These are phyloP conservation scores for Epinephelus coioides DNA, from an alignment of 2,797 vertebrate genomes.

Conservation along the genomic window DNA sequence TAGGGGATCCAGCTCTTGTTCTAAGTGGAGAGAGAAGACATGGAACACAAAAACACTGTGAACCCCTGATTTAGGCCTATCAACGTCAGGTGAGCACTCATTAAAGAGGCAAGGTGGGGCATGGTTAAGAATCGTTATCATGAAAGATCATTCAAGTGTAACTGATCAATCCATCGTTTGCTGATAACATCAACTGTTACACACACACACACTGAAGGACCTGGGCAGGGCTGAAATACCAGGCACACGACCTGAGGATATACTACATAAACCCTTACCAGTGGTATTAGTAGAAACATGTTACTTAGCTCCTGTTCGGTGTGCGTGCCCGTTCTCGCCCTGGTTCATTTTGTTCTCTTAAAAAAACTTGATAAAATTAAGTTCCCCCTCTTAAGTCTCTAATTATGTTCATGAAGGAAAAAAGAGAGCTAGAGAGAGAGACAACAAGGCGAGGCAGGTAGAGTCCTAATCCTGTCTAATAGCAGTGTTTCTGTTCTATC, in stretches of 20 bases:
- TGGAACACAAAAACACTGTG: background rate
- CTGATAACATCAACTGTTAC: background rate
- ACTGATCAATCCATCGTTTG: background rate
- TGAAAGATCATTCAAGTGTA: background rate
- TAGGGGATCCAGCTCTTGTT: too few species aligned
- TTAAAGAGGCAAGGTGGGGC: background rate
- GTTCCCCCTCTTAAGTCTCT: constrained; percentile 38
- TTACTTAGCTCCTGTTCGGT: background rate
- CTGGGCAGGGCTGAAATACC: constrained; percentile 7
- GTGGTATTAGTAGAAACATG: constrained; percentile 20
- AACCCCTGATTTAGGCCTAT: background rate
- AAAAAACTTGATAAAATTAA: constrained; percentile 41
- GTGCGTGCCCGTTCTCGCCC: constrained; percentile 31
- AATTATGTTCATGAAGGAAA: constrained; percentile 47
- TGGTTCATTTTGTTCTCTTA: constrained; percentile 16
- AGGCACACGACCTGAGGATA: constrained; percentile 3
- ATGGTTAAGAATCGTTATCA: background rate
- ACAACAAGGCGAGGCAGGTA: constrained; percentile 62
- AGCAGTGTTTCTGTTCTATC: constrained; percentile 58
- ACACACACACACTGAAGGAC: background rate
- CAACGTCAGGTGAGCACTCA: accelerated
- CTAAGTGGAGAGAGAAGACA: too few species aligned
- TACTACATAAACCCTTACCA: background rate
- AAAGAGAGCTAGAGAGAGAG: constrained; percentile 1
- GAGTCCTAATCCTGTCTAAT: constrained; percentile 67